Base-by-base conservation (phyloP, 2,797 vertebrate species). In the Pangasius sanitwongsei region DNA sequence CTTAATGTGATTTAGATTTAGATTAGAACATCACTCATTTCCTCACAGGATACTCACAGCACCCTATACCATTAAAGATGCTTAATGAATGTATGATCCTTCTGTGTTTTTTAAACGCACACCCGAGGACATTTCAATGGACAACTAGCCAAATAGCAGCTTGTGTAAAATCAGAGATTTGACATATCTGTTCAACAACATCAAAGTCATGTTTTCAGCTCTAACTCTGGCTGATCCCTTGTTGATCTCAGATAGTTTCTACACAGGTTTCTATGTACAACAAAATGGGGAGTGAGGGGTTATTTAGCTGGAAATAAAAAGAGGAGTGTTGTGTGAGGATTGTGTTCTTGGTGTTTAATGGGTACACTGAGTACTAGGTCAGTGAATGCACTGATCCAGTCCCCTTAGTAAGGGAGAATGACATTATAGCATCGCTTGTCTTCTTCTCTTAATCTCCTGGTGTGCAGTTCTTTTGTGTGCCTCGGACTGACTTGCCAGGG, bases 381-480 rank as follows among this genome's bases (percentile, higher is more conserved):
- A 53, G 28, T 77, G 13, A 53, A 53, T 77, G 28, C 13, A 50
- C 74, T 50, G 74, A 50, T 53, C 23, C 70, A 44, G 20, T 25
- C 18, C 28, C 28, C 74, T 77, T 50, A 16, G 13, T 55, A n/a
- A n/a, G 28, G 4, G 15, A 55, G 50, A 80, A 80, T 80, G 15
- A 55, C 50, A 55, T 80, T 80, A 55, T 9, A 80, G 77, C 15
- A 55, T 31, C 8, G 15, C 50, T 55, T 15, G 44, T 77, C 25
- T 50, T 74, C 37, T 9, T 78, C 23, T 48, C 11, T 28, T 75
- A 75, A 75, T 75, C 23, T 75, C 74, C 25, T 75, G 44, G 77
- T 80, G n/a, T 80, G 77, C 48, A n/a, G 72, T 13, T 50, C 28
- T 80, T 80, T 80, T 80, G 77, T 55, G 77, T 80, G 28, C 50